These are phyloP conservation scores for Cyclargus thomasi DNA, from an alignment of 1,140 invertebrate species.

Conservation along the genomic window DNA sequence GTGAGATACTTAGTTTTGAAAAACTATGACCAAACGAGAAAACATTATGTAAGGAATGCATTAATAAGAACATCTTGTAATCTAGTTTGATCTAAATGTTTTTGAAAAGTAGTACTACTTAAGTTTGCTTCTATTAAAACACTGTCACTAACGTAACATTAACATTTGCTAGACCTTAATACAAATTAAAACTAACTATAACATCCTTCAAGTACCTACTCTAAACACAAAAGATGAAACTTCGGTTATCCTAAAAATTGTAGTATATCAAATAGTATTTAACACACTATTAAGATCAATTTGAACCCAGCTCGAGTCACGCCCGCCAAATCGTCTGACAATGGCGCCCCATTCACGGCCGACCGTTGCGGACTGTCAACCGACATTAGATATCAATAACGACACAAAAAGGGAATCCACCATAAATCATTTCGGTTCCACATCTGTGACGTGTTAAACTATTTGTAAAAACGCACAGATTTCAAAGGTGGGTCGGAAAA, in stretches of 20 bases:
- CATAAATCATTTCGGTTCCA: conserved; percentile 28
- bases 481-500: background rate
- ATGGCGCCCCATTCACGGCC: conserved; percentile 28
- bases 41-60: too few species aligned
- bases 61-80: too few species aligned
- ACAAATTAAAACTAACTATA: too few species aligned
- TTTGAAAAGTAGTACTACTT: too few species aligned
- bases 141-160: too few species aligned
- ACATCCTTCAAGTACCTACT: too few species aligned
- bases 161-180: too few species aligned
- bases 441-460: conserved; percentile 14
- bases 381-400: conserved; percentile 40
- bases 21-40: too few species aligned
- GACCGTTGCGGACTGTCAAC: conserved; percentile 33
- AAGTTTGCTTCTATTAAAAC: too few species aligned
- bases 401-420: conserved; percentile 27
- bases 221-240: too few species aligned
- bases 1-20: too few species aligned
- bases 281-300: conserved; percentile 11
- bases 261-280: background rate
- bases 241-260: background rate
- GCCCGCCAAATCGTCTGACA: conserved; percentile 42
- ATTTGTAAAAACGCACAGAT: conserved; percentile 10
- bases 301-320: conserved; percentile 29
- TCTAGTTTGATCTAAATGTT: too few species aligned